A percentile compares a stretch with the other conserved stretches of the same genome.
These are phyloP conservation scores for Rhodinocichla rosea DNA, from an alignment of 2,113 vertebrate species.

Conservation along the genomic window DNA sequence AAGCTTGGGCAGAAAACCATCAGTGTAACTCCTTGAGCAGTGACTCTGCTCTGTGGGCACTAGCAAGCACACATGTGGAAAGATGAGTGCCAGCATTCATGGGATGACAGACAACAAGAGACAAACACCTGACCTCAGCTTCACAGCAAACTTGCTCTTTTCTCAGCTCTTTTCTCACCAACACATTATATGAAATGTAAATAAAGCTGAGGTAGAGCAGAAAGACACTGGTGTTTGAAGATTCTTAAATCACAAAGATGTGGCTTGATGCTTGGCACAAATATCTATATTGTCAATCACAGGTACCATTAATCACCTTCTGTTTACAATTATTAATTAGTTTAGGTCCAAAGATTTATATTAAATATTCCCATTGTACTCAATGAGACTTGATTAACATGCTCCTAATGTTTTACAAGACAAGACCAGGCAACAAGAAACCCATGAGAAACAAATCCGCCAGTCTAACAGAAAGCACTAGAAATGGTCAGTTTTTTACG, in stretches of 20 bases:
- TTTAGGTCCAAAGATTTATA: background rate
- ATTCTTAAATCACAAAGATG: background rate
- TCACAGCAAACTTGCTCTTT: background rate
- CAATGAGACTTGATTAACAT: background rate
- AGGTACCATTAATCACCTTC: background rate
- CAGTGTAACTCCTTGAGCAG: background rate
- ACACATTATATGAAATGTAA: background rate
- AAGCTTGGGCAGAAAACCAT: background rate
- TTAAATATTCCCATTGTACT: background rate
- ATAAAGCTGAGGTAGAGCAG: background rate
- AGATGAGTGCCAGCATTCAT: background rate
- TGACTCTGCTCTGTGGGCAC: rapidly evolving
- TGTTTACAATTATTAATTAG: background rate
- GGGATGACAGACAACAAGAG: background rate
- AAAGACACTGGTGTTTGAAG: background rate
- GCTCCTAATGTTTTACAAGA: background rate
- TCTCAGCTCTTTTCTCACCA: background rate
- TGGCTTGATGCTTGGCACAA: background rate
- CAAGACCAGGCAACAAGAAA: background rate
- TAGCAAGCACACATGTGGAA: background rate
- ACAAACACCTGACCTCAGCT: background rate
- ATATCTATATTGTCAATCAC: background rate
- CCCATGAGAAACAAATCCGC: background rate
- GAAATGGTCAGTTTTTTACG: background rate
- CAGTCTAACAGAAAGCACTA: background rate